phyloP scores from a whole-genome alignment of 2,797 vertebrate genomes.

The Hirundo rustica region DNA sequence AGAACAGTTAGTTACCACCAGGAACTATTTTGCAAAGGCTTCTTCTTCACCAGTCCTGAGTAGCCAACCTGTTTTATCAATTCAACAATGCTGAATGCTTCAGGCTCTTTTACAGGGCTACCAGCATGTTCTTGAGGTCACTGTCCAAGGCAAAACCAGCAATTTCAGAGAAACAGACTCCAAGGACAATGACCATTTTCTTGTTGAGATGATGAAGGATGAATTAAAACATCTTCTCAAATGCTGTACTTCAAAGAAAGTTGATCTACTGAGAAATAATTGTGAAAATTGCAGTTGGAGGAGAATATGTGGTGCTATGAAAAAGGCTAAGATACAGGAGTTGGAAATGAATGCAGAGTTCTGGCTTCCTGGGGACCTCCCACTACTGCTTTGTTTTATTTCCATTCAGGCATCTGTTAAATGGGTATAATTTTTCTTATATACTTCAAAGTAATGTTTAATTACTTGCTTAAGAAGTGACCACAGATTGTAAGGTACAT shows the following conservation, averaged over 20 bases:
- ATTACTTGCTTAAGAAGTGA: conserved; percentile 14
- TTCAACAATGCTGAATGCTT: not conserved
- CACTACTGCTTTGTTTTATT: not conserved
- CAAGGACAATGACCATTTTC: not conserved
- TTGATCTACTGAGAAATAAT: not conserved
- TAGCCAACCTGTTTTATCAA: not conserved
- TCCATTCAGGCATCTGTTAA: not conserved
- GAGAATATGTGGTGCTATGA: not conserved
- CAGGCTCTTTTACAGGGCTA: not conserved
- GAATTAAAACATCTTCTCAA: not conserved
- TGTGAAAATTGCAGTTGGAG: not conserved
- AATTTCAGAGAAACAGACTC: not conserved
- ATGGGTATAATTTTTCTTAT: conserved; percentile 4
- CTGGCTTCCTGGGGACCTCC: not conserved
- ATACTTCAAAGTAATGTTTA: not conserved
- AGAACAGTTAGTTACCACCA: not conserved
- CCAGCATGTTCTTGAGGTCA: not conserved
- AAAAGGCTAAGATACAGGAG: not conserved
- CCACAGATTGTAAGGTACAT: not conserved
- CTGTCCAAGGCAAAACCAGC: not conserved
- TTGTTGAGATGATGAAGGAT: not conserved
- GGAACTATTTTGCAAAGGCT: not conserved
- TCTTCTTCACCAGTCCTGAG: not conserved
- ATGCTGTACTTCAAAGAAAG: not conserved
- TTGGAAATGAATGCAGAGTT: not conserved